Evolutionary conservation across 2,888 invertebrate species (phyloP), one percentile per base, ranked within the genome.

Genomic region (Subacronicta megacephala): DNA sequence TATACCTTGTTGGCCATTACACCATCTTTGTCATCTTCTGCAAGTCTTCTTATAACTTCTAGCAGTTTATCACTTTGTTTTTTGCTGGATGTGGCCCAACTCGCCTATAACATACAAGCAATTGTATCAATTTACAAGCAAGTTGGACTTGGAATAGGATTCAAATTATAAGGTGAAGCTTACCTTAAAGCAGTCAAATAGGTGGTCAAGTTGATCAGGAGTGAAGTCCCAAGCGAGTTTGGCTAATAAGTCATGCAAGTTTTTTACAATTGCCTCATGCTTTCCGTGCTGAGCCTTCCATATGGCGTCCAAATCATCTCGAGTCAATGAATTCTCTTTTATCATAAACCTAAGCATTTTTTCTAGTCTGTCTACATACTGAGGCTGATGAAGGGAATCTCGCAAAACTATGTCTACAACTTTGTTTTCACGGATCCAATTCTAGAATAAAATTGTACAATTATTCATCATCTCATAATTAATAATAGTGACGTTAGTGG

Each of bases 141-240:
- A n/a, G 7, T 17, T 63, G 10, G 31, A 16, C 20, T 29, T 15
- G 26, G 41, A 31, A 12, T n/a, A 5, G 5, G n/a, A 1, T 26
- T 9, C 26, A 26, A 10, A 2, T 10, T 10, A 26, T 23, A 10
- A 26, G 26, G 2, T 5, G 12, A 17, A 7, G 15, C 50, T 55
- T 56, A 97, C 98, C 96, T 98, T 98, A 93, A 99, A 99, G 92
- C 99, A 99, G 83, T 98, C 98, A 92, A 99, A 99, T 29, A 99
- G 95, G 92, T 99, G 99, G 87, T 99, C 99, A 45, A 99, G 95
- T 88, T 99, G 99, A 87, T 99, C 99, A 1, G 99, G 98, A 67
- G 98, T 98, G 88, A 99, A 99, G 89, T 99, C 99, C 99, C 99
- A 99, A 0, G 99, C 99, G 47, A 99, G 94, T 90, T 99, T 99